Evolutionary conservation across 2,797 vertebrate genomes (phyloP), one percentile per base, ranked within the genome.

Genomic region (Bovichtus diacanthus): DNA sequence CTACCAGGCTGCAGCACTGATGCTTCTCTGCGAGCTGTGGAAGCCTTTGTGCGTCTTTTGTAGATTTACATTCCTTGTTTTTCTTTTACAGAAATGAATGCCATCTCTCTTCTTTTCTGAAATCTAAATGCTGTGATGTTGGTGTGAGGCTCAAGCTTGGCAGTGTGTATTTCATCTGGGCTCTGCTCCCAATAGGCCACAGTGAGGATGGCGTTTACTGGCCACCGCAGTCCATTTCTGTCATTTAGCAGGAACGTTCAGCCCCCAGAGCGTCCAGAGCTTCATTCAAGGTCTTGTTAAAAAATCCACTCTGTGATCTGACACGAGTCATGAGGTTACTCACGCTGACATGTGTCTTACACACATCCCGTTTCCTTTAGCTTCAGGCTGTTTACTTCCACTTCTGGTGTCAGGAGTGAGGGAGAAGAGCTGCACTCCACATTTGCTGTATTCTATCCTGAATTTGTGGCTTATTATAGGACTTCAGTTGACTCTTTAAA

Each of bases 331-430:
- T 54, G 84, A 76, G 85, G 73, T 88, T 81, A 76, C 70, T 73
- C 67, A 8, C 10, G 54, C 78, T 74, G 76, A 74, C 70, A 23
- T 65, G 84, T 82, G 81, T 79, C 77, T 76, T 80, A 85, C 74
- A 80, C 23, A 18, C 78, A 71, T 88, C 84, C 86, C 80, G 84
- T 84, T 92, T 91, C 82, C 75, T 82, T 83, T 74, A 53, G 29
- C 53, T 55, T 75, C 31, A 36, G 55, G 16, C 46, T 49, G 25
- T 65, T 73, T 47, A 76, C 43, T 76, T 72, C 39, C 41, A 69
- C 58, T 25, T 69, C 36, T 83, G 41, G 39, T 62, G 34, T 51
- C 41, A 4, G 29, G 23, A 77, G 55, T 46, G 51, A 68, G 50
- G 36, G 11, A 34, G 58, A 61, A 38, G 25, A 62, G 5, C 19